Evolutionary conservation across 1,140 invertebrate genomes (phyloP), one percentile per base, ranked within the genome.

Genomic region (Tetranychus urticae): DNA sequence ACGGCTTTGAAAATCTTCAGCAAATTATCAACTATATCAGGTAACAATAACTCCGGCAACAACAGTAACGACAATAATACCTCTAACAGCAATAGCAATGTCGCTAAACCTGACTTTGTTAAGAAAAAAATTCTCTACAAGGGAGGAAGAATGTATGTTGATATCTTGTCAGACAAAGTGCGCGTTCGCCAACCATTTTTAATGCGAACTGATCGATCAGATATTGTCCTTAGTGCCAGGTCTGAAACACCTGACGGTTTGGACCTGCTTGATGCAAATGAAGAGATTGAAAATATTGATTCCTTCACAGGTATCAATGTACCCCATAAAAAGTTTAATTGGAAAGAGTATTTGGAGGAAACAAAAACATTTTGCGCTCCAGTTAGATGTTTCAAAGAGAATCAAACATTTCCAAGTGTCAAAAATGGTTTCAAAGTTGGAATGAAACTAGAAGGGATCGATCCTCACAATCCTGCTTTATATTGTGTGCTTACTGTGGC

Each of bases 381-480:
- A 36, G 57, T 64, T 8, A 71, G 69, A 66, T 58, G 36, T 57
- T 58, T 66, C 45, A 52, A 56, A 34, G 39, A 64, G 55, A 39
- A 42, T 60, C 69, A 74, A 68, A 65, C 67, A 46, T 73, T 73
- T 64, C 71, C 71, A n/a, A 48, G 60, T 33, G 66, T 63, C 34
- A 65, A 66, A 42, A 74, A 74, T 66, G 63, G 68, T 23, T 78
- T 76, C 68, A 71, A 71, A 62, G 77, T 83, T 59, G 88, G 88
- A 12, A 90, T 92, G 87, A 87, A 88, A 69, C 68, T 94, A 58
- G 91, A 96, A 76, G 89, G 86, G 1, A 87, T 93, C 62, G 90
- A 97, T 75, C 89, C 88, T 0, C 80, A 84, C 66, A 85, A 91
- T 72, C 88, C 87, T 59, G 83, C 84, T 0, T 72, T 86, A 56